Base-by-base conservation (phyloP, 2,113 vertebrate species). In the Neogobius melanostomus region DNA sequence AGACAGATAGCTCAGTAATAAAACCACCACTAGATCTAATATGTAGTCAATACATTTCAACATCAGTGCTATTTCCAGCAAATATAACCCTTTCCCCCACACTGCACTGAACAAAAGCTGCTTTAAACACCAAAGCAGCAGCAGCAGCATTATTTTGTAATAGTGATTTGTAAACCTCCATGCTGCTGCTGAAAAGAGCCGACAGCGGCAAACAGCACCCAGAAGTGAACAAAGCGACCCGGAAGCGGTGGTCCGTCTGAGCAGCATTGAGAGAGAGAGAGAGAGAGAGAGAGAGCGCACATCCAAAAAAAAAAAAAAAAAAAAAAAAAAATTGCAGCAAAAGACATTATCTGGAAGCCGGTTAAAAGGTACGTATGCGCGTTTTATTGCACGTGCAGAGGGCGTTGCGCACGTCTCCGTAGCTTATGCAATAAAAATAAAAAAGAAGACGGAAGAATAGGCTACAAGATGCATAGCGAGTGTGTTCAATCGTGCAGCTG, bases 211-310 rank as follows among this genome's bases (percentile, higher is more conserved):
- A 90, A 85, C 88, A 76, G 87, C 87, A 93, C 93, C 94, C 95
- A 95, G 95, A 96, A 95, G 95, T 95, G 93, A 96, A 95, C 93
- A 91, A 92, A 92, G 90, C 93, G 94, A 96, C 95, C 95, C 95
- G 95, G 94, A 96, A 94, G 94, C 93, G 92, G 87, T 95, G 94
- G 85, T 91, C 81, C 84, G 89, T 91, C 89, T 91, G 89, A 91
- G 85, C 90, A 89, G 85, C 90, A 88, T 85, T 77, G 88, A 91
- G 89, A 88, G 79, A 91, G 91, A 90, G 91, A 91, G n/a, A n/a
- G n/a, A n/a, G n/a, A n/a, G n/a, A n/a, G n/a, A n/a, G n/a, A n/a
- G n/a, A n/a, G n/a, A n/a, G n/a, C n/a, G n/a, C n/a, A 90, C 89
- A 92, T 90, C 89, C 82, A 92, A 47, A 47, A 47, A 47, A 47